Evolutionary conservation across 2,888 invertebrate genomes (phyloP), one percentile per base, ranked within the genome.

Genomic region (Chaitophorus viminalis): DNA sequence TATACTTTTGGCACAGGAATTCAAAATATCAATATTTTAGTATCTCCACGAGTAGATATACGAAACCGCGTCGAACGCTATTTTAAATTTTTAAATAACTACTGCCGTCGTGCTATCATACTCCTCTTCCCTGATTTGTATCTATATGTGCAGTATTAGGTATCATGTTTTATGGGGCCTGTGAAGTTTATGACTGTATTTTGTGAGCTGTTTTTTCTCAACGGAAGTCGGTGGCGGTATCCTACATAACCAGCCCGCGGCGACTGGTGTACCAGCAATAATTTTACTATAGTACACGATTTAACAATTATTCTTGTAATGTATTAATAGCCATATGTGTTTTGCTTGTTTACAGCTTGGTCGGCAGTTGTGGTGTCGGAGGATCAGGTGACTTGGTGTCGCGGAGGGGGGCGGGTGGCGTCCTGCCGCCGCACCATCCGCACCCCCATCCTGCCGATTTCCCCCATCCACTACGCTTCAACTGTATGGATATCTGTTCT

Each of bases 381-480:
- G 87, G 87, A 81, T 87, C 87, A 74, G 90, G 89, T 90, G 90
- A 88, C 89, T 89, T 89, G 89, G 87, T 90, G 90, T 90, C 90
- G 89, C 89, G 90, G 89, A 87, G 89, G 90, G 89, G 89, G 89
- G 89, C 89, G 90, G 91, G 91, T 90, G 92, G 91, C 91, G 91
- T 92, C 92, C 92, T 92, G 92, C 91, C 92, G 92, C 92, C 91
- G 92, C 91, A 91, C 92, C 91, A 92, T 93, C 91, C 93, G 85
- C 94, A 92, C 91, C 93, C 91, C 92, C 94, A 92, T 90, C 92
- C 91, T 92, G 93, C 92, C 91, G 93, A 91, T 91, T 92, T 91
- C 91, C 94, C 94, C 92, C 94, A 87, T 81, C 87, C 94, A 90
- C 94, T 95, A 89, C 95, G 95, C 91, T 93, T 95, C 92, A 93